phyloP scores from a whole-genome alignment of 2,888 invertebrate species.

The Macaria notata region DNA sequence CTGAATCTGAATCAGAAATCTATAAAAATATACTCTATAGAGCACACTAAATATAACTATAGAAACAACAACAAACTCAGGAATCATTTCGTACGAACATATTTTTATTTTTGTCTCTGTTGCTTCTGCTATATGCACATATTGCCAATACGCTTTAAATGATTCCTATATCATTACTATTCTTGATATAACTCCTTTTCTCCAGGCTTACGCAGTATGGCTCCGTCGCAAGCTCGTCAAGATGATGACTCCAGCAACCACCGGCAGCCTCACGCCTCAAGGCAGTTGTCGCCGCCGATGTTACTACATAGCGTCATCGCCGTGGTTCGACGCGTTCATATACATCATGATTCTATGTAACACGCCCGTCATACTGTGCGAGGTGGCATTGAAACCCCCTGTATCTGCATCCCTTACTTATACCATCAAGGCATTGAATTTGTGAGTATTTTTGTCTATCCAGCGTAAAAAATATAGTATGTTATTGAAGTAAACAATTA shows the following conservation, averaged over 20 bases:
- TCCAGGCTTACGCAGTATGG: slow-evolving; percentile 66
- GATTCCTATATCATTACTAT: too few relatives aligned
- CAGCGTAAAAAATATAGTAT: too few relatives aligned
- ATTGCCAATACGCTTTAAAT: too few relatives aligned
- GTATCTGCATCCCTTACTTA: slow-evolving; percentile 34
- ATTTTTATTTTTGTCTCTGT: too few relatives aligned
- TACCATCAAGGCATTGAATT: slow-evolving; percentile 61
- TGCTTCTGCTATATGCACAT: too few relatives aligned
- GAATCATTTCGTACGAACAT: too few relatives aligned
- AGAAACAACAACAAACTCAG: too few relatives aligned
- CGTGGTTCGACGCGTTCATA: slow-evolving; percentile 73
- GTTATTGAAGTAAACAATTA: too few relatives aligned
- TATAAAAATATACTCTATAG: too few relatives aligned
- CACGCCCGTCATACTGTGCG: slow-evolving; percentile 69
- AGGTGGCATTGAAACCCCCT: slow-evolving; percentile 55
- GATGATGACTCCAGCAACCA: slow-evolving; percentile 59
- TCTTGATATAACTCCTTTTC: not conserved
- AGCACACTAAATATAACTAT: too few relatives aligned
- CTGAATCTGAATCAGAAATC: too few relatives aligned
- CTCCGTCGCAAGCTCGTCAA: slow-evolving; percentile 66
- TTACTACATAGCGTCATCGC: slow-evolving; percentile 56
- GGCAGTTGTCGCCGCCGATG: slow-evolving; percentile 59
- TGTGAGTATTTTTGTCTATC: slow-evolving; percentile 57
- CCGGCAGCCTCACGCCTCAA: slow-evolving; percentile 58
- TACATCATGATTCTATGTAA: slow-evolving; percentile 68